Percentiles rank a stretch among this genome's conserved stretches.
Conservation (phyloP, 2,888 invertebrate genomes). For the Nomada lathburiana region DNA sequence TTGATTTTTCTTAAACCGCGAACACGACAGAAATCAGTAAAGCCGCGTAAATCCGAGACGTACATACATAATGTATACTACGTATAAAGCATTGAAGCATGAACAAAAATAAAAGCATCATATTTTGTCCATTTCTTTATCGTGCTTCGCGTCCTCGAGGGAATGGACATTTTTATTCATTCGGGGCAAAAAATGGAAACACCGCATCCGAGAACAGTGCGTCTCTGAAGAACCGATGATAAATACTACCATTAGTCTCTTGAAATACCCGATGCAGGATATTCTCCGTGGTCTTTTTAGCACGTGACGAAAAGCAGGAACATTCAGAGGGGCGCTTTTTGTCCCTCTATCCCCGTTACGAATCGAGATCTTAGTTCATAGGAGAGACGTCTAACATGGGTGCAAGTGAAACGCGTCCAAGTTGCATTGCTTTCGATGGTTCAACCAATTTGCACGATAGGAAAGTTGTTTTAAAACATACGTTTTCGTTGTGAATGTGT, state of each 20-base stretch:
- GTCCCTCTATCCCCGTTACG: constrained; percentile 14
- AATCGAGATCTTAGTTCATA: neutral
- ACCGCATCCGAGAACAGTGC: constrained; percentile 20
- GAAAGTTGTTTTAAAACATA: too few species aligned
- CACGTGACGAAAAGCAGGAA: constrained; percentile 45
- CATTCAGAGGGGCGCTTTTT: constrained; percentile 23
- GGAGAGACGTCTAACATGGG: neutral
- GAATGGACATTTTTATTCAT: constrained; percentile 54
- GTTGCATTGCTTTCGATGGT: too few species aligned
- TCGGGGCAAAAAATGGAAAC: constrained; percentile 40
- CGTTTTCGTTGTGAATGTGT: too few species aligned
- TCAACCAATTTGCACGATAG: too few species aligned
- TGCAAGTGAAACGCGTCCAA: too few species aligned
- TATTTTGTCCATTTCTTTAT: constrained; percentile 30
- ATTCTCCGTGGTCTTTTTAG: constrained; percentile 47
- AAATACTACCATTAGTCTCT: constrained; percentile 63
- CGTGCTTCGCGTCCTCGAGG: neutral
- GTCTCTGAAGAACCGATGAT: constrained; percentile 56
- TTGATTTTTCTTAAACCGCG: too few species aligned
- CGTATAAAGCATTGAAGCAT: neutral
- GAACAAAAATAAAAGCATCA: constrained; percentile 21
- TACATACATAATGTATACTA: neutral
- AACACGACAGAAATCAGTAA: too few species aligned
- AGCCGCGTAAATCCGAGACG: neutral
- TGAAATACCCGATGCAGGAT: constrained; percentile 44